Percentiles rank a stretch among this genome's conserved stretches.
phyloP scores from a whole-genome alignment of 2,797 vertebrate species.

The Furcifer pardalis region DNA sequence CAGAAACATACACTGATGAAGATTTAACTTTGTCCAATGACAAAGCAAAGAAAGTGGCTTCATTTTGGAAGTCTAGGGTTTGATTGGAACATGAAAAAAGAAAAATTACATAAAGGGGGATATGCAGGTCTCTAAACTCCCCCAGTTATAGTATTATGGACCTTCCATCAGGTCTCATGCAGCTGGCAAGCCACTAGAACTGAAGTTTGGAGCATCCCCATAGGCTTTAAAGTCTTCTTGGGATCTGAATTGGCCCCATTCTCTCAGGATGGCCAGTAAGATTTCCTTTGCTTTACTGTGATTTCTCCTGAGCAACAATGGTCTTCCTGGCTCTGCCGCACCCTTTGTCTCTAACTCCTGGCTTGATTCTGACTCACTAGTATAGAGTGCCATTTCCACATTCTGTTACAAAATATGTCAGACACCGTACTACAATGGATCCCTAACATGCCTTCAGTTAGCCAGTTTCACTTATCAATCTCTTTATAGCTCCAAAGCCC shows the following conservation, averaged over 20 bases:
- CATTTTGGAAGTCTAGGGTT: too few species aligned
- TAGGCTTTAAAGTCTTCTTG: background rate
- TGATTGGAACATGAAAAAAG: too few species aligned
- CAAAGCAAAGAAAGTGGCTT: too few species aligned
- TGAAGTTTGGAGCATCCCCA: background rate
- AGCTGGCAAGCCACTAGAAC: background rate
- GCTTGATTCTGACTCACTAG: background rate
- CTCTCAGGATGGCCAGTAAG: background rate
- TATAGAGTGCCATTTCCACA: background rate
- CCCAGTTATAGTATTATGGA: background rate
- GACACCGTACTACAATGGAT: background rate
- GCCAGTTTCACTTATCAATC: background rate
- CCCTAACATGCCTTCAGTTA: background rate
- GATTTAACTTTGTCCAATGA: too few species aligned
- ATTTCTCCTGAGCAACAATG: background rate
- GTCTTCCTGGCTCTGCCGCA: background rate
- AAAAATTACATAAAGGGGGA: too few species aligned
- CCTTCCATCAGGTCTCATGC: background rate
- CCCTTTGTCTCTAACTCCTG: background rate
- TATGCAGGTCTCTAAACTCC: background rate
- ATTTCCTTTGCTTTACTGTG: background rate
- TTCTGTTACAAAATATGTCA: background rate
- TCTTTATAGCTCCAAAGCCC: background rate
- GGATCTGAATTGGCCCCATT: background rate
- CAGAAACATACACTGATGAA: too few species aligned